Conservation (phyloP, 2,113 vertebrate genomes). For the Cichladusa arquata region DNA sequence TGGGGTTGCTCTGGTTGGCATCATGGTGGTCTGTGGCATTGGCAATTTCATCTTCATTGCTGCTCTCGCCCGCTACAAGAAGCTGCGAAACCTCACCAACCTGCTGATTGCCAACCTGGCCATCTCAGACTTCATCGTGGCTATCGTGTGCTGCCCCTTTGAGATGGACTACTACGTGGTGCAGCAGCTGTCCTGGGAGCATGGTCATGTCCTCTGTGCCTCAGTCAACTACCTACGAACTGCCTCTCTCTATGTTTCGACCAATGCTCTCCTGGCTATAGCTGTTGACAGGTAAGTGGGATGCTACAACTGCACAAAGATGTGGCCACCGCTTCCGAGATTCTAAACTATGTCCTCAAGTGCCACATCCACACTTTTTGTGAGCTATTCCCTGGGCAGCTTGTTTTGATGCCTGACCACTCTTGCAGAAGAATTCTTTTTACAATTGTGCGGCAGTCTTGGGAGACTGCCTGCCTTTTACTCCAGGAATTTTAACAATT, state of each 20-base stretch:
- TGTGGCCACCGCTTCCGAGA: neutral
- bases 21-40: constrained; percentile 91
- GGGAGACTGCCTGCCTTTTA: neutral
- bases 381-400: neutral
- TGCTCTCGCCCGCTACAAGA: constrained; percentile 88
- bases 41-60: constrained; percentile 91
- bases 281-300: constrained; percentile 89
- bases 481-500: neutral
- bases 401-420: neutral
- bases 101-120: constrained; percentile 95
- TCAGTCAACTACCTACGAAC: constrained; percentile 92
- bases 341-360: neutral
- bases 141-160: constrained; percentile 94
- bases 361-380: neutral
- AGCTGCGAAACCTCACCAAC: constrained; percentile 94
- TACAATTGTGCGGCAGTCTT: neutral
- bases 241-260: constrained; percentile 93
- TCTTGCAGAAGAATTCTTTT: neutral
- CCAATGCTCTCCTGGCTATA: constrained; percentile 93
- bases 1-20: constrained; percentile 82
- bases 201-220: constrained; percentile 87
- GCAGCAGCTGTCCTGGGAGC: constrained; percentile 91
- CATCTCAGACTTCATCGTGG: constrained; percentile 93
- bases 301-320: neutral
- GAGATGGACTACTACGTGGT: constrained; percentile 97